Percentiles rank a stretch among this genome's conserved stretches.
phyloP scores from a whole-genome alignment of 2,888 invertebrate genomes.

The Homarus gammarus region DNA sequence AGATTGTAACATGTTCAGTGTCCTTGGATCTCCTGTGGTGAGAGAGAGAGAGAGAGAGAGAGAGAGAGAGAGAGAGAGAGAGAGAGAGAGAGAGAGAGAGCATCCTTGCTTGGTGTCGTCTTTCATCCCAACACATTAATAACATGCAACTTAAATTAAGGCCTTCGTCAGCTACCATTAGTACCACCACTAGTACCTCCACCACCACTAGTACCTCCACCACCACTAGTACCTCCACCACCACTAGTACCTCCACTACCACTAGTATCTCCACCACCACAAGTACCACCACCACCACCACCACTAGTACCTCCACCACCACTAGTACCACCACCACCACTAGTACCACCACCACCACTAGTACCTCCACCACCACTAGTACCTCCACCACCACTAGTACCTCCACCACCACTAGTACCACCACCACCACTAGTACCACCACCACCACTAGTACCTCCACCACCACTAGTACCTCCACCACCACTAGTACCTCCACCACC shows the following conservation, averaged over 20 bases:
- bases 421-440: too few relatives aligned
- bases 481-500: conserved; percentile 5
- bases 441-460: background rate
- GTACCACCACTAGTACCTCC: background rate
- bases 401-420: too few relatives aligned
- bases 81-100: conserved; percentile 8
- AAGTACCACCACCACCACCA: too few relatives aligned
- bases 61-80: too few relatives aligned
- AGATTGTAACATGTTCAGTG: too few relatives aligned
- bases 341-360: too few relatives aligned
- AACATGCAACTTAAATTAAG: background rate
- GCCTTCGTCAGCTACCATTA: background rate
- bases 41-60: conserved; percentile 8
- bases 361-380: too few relatives aligned
- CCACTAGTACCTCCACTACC: background rate
- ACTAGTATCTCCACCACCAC: too few relatives aligned
- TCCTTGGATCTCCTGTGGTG: too few relatives aligned
- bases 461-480: conserved; percentile 6
- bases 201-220: conserved; percentile 9
- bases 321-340: too few relatives aligned
- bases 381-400: too few relatives aligned
- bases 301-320: too few relatives aligned
- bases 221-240: conserved; percentile 4
- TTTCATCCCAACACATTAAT: background rate
- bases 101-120: background rate